phyloP scores from a whole-genome alignment of 2,113 vertebrate species.

The Elaphurus davidianus region DNA sequence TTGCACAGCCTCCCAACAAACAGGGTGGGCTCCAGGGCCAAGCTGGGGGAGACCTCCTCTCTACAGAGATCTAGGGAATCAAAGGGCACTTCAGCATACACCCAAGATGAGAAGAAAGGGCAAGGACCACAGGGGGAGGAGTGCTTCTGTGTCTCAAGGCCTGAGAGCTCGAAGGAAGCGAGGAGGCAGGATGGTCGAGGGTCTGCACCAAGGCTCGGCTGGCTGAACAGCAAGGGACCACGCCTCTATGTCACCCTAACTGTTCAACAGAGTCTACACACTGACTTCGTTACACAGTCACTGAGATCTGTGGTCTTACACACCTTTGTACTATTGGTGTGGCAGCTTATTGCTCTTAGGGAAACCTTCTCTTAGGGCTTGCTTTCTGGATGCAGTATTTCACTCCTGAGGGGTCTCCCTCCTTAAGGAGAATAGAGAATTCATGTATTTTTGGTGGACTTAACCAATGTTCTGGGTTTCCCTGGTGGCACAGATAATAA shows the following conservation, averaged over 20 bases:
- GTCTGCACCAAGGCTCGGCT: neutral
- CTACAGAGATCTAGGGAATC: neutral
- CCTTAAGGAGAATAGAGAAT: neutral
- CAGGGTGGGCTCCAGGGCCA: neutral
- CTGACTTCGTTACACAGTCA: neutral
- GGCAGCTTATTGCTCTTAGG: too few relatives aligned
- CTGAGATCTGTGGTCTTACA: neutral
- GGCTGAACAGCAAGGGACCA: too few relatives aligned
- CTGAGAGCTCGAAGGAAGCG: neutral
- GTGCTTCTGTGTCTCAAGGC: neutral
- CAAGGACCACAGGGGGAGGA: neutral
- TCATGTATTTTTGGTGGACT: neutral
- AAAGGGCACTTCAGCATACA: neutral
- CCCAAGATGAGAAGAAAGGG: neutral
- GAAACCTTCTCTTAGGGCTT: neutral
- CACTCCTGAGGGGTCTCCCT: neutral
- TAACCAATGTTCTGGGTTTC: neutral
- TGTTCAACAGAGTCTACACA: neutral
- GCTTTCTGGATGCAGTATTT: neutral
- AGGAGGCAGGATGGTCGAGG: neutral
- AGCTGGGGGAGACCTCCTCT: neutral
- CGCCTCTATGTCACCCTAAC: fast-evolving
- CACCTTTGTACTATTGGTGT: neutral
- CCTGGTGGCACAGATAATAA: neutral
- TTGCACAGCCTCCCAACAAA: neutral